phyloP scores from a whole-genome alignment of 2,113 vertebrate genomes.

The Columba livia region DNA sequence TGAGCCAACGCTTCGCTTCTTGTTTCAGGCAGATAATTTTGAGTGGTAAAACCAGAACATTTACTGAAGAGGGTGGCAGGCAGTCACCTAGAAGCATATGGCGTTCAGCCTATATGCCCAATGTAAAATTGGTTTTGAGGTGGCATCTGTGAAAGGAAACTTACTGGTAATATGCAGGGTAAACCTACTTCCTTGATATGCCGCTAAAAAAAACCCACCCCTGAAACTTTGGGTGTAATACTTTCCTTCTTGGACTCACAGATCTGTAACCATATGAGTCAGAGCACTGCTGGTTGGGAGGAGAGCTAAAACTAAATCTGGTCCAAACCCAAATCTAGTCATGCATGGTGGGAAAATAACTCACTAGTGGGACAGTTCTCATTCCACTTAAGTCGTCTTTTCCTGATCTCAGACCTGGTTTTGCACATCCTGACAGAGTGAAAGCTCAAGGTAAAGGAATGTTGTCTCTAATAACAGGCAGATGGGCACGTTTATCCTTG shows the following conservation, averaged over 20 bases:
- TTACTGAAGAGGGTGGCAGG: neutral
- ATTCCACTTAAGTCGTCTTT: neutral
- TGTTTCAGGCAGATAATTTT: neutral
- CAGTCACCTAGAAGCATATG: neutral
- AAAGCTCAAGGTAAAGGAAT: neutral
- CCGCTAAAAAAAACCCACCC: neutral
- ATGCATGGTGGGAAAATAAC: neutral
- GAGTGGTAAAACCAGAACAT: neutral
- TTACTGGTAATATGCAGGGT: neutral
- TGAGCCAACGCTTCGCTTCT: neutral
- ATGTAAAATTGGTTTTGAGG: neutral
- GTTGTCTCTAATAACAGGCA: neutral
- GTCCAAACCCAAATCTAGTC: neutral
- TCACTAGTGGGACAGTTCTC: neutral
- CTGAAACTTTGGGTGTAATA: constrained; percentile 7
- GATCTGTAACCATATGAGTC: constrained; percentile 20
- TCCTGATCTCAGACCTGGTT: neutral
- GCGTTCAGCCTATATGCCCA: neutral
- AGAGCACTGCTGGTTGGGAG: neutral
- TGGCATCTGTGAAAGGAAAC: neutral
- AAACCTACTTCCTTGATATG: neutral
- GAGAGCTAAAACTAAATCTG: neutral
- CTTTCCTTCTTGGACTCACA: neutral
- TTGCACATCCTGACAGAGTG: neutral
- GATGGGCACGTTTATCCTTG: neutral